Conservation (phyloP, 2,888 invertebrate species). For the Shargacucullia verbasci region DNA sequence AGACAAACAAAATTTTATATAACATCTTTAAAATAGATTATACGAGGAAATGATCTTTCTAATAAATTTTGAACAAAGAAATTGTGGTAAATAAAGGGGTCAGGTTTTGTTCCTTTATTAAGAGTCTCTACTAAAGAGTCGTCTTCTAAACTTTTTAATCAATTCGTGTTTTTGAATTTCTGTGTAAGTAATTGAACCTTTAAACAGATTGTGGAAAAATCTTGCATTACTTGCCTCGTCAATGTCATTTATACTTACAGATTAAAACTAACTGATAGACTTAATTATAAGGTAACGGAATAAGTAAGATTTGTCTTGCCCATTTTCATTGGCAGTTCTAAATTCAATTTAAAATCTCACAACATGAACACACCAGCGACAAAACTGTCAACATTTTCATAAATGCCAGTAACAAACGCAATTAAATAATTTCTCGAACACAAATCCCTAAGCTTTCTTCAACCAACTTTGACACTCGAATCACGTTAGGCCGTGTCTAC, state of each 20-base stretch:
- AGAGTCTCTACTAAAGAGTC: no score
- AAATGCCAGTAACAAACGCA: neutral
- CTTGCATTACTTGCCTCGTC: conserved; percentile 20
- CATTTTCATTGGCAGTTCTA: neutral
- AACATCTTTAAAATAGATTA: conserved; percentile 51
- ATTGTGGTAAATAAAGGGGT: conserved; percentile 49
- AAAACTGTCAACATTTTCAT: conserved; percentile 12
- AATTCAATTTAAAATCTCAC: neutral
- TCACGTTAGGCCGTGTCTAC: conserved; percentile 76
- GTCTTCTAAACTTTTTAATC: conserved; percentile 47
- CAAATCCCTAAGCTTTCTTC: conserved; percentile 48
- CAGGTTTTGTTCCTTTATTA: conserved; percentile 50
- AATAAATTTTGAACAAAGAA: conserved; percentile 54
- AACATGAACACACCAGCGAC: neutral
- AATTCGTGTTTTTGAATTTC: conserved; percentile 39
- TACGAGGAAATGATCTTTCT: conserved; percentile 44
- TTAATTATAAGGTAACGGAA: neutral
- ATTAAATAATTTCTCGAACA: conserved; percentile 32
- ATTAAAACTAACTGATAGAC: neutral
- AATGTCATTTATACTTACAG: conserved; percentile 5
- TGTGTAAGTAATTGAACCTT: conserved; percentile 30
- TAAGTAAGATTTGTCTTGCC: neutral
- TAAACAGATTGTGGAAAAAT: conserved; percentile 13
- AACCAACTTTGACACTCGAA: conserved; percentile 65
- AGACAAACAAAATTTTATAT: conserved; percentile 40